These are phyloP conservation scores for Micrastur ruficollis DNA, from an alignment of 2,797 vertebrate species.

Conservation along the genomic window DNA sequence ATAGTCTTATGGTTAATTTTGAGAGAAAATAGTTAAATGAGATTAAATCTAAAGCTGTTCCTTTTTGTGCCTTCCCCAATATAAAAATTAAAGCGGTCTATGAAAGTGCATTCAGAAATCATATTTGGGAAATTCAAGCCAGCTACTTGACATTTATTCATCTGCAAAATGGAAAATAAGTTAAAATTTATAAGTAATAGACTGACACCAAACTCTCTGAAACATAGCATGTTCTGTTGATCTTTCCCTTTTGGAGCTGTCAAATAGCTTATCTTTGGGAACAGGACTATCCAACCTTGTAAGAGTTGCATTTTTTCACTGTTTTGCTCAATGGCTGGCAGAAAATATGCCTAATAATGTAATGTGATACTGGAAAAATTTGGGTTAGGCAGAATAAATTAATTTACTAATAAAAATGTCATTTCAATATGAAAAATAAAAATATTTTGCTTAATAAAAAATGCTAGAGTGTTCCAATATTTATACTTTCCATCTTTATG, in stretches of 20 bases:
- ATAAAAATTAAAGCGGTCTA: not conserved
- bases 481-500: not conserved
- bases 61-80: not conserved
- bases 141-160: not conserved
- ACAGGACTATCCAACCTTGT: not conserved
- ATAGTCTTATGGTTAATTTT: not conserved
- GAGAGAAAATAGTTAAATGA: not conserved
- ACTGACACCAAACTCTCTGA: not conserved
- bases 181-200: not conserved
- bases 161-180: not conserved
- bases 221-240: not conserved
- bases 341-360: not conserved
- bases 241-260: not conserved
- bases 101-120: not conserved
- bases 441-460: not conserved
- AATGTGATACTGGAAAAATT: not conserved
- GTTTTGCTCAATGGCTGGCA: not conserved
- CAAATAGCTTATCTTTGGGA: not conserved
- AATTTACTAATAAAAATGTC: not conserved
- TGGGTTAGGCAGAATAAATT: not conserved
- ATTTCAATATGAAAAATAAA: not conserved
- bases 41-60: not conserved
- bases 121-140: not conserved
- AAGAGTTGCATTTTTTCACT: not conserved
- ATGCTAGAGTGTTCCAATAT: not conserved